These are phyloP conservation scores for Campodea augens DNA, from an alignment of 1,140 invertebrate genomes.

Conservation along the genomic window DNA sequence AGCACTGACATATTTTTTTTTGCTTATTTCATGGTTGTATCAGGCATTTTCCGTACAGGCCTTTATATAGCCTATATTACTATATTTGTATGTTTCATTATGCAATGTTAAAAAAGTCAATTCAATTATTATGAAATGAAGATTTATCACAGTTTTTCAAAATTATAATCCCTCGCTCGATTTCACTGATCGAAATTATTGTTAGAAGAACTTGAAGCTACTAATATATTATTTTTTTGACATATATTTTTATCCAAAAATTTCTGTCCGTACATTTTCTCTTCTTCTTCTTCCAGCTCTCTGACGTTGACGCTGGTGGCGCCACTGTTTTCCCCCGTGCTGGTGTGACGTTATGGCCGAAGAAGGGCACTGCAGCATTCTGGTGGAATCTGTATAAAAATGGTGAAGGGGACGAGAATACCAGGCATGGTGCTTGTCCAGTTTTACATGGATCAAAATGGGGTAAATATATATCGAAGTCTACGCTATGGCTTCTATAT, in stretches of 20 bases:
- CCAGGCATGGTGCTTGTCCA: conserved; percentile 30
- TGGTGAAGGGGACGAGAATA: conserved; percentile 24
- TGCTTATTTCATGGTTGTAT: too few species aligned
- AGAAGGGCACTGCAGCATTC: conserved; percentile 26
- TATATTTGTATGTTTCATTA: too few species aligned
- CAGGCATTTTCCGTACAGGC: too few species aligned
- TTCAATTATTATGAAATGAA: conserved; percentile 3
- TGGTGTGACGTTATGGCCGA: conserved; percentile 22
- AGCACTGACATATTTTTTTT: too few species aligned
- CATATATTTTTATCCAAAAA: too few species aligned
- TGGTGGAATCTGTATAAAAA: conserved; percentile 30
- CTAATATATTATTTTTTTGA: not conserved
- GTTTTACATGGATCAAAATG: conserved; percentile 31
- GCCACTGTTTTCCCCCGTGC: conserved; percentile 27
- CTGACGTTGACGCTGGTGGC: conserved; percentile 25
- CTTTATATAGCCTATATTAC: too few species aligned
- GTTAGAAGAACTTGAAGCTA: too few species aligned
- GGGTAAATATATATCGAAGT: conserved; percentile 19
- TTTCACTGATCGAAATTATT: too few species aligned
- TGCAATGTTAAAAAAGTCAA: too few species aligned
- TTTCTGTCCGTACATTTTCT: too few species aligned
- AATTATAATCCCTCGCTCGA: too few species aligned
- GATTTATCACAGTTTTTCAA: conserved; percentile 5
- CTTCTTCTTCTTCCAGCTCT: conserved; percentile 18
- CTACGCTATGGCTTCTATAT: not conserved